phyloP scores from a whole-genome alignment of 2,113 vertebrate genomes.

The Pandion haliaetus region DNA sequence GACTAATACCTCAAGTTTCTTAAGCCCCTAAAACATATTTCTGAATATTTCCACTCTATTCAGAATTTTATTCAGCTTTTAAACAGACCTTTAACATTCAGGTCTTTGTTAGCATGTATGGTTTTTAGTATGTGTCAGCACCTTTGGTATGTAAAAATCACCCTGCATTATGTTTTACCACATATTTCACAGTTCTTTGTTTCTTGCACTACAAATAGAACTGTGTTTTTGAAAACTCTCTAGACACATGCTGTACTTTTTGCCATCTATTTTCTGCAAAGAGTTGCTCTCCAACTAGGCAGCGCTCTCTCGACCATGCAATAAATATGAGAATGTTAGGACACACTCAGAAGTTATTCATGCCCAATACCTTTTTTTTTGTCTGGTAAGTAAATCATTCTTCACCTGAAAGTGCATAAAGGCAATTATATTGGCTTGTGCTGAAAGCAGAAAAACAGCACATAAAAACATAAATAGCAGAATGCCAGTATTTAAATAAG shows the following conservation, averaged over 20 bases:
- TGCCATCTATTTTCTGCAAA: background rate
- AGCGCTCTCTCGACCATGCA: background rate
- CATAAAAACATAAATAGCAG: background rate
- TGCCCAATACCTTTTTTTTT: background rate
- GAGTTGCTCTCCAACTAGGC: background rate
- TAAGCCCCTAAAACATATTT: background rate
- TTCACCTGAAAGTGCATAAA: background rate
- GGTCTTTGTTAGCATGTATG: background rate
- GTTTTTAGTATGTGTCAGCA: background rate
- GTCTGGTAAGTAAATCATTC: background rate
- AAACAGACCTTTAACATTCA: background rate
- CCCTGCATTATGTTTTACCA: background rate
- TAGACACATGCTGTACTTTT: background rate
- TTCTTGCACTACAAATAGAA: background rate
- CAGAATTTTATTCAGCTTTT: background rate
- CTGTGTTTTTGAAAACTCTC: conserved; percentile 28
- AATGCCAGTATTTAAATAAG: background rate
- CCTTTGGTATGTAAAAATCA: background rate
- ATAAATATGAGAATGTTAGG: background rate
- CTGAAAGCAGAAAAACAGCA: background rate
- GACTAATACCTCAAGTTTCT: background rate
- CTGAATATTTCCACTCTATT: background rate
- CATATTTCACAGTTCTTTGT: background rate
- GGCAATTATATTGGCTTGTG: background rate
- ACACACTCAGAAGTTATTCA: background rate